Evolutionary conservation across 1,140 invertebrate species (phyloP).

Genomic region (Sipha flava): DNA sequence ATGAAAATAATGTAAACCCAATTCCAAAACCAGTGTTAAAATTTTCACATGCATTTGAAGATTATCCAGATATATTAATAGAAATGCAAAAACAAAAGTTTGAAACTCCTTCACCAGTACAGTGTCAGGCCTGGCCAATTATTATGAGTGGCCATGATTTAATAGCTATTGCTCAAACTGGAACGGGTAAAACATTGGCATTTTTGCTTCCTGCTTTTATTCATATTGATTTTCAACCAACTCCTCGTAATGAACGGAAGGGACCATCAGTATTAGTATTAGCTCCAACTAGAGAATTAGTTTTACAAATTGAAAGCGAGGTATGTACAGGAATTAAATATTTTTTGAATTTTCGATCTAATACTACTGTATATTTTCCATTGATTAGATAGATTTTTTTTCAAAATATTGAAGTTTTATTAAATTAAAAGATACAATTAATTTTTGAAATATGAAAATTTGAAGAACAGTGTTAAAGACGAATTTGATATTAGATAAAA

Average conservation of each 20-base stretch:
- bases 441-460: no score
- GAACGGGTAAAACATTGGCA: slow-evolving; percentile 84
- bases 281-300: slow-evolving; percentile 83
- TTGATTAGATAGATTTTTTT: no score
- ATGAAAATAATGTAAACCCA: slow-evolving; percentile 44
- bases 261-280: slow-evolving; percentile 80
- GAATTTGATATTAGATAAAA: no score
- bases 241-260: slow-evolving; percentile 54
- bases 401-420: no score
- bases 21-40: slow-evolving; percentile 76
- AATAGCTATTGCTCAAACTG: slow-evolving; percentile 89
- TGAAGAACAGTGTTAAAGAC: no score
- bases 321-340: background rate
- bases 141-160: slow-evolving; percentile 74
- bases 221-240: slow-evolving; percentile 72
- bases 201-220: slow-evolving; percentile 84
- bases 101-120: slow-evolving; percentile 78
- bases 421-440: no score
- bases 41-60: slow-evolving; percentile 73
- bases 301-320: slow-evolving; percentile 83
- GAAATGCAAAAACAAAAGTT: slow-evolving; percentile 79
- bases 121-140: slow-evolving; percentile 82
- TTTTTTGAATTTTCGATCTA: no score
- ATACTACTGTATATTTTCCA: no score
- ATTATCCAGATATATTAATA: slow-evolving; percentile 72